Base-by-base conservation (phyloP, 2,888 invertebrate genomes). In the Pandemis heparana region DNA sequence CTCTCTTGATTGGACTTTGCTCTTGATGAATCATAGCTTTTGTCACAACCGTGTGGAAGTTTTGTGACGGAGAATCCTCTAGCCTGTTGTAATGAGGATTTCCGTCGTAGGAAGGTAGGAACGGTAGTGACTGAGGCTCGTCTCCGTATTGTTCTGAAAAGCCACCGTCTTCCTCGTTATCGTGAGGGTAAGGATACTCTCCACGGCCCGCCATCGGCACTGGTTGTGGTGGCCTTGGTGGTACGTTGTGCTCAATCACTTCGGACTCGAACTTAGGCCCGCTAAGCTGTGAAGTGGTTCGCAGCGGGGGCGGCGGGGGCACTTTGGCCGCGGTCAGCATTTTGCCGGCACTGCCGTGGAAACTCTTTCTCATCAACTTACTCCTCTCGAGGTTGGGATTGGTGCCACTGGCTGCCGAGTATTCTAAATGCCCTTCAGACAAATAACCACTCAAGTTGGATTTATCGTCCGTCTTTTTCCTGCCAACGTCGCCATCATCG, bases 381-480 rank as follows among this genome's bases (percentile, higher is more conserved):
- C 98, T 98, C 77, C 97, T 95, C 86, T 98, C 98, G 70, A 98
- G 94, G 87, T 97, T 98, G 0, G 98, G 97, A 89, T 98, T 97
- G 43, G 96, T 96, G 46, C 95, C 95, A 74, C 92, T 94, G 16
- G 95, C 95, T 46, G 95, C 96, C 32, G 95, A 94, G 83, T 96
- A 97, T 82, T 98, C 98, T 75, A 98, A 94, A 87, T 98, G 98
- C 0, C 98, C 98, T 89, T 98, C 98, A 0, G 98, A 98, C 77
- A 98, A 92, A 85, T 98, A 98, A 7, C 98, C 98, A 82, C 97
- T 97, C 81, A 97, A 89, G 76, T 95, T 95, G 6, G 92, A 89
- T 79, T 95, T 95, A 53, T 95, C 95, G 16, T 96, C 96, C 48
- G 87, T 91, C 53, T 95, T 95, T 80, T 96, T 96, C 38, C 96